Conservation (phyloP, 2,888 invertebrate genomes). For the Nephrocerus scutellatus region DNA sequence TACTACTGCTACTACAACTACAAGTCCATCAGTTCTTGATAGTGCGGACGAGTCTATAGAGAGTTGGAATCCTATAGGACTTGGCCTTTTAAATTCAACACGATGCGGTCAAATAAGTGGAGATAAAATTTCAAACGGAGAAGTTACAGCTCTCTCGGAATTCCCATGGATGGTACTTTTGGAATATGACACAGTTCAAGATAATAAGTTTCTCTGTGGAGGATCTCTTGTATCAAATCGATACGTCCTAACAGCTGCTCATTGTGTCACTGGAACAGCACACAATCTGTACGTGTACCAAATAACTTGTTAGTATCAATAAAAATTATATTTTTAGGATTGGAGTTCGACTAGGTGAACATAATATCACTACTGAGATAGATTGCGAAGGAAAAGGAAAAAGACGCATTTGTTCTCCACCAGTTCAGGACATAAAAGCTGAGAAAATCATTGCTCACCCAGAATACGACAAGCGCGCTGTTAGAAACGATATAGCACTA, state of each 20-base stretch:
- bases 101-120: slow-evolving; percentile 52
- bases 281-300: no score
- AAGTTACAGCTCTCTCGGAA: slow-evolving; percentile 54
- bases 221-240: slow-evolving; percentile 26
- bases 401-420: slow-evolving; percentile 38
- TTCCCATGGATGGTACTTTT: slow-evolving; percentile 69
- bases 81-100: slow-evolving; percentile 12
- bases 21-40: no score
- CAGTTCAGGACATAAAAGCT: slow-evolving; percentile 42
- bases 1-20: no score
- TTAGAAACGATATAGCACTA: slow-evolving; percentile 56
- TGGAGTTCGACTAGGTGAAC: slow-evolving; percentile 47
- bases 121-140: slow-evolving; percentile 55
- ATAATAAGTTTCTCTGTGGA: slow-evolving; percentile 35
- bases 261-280: slow-evolving; percentile 21
- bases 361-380: slow-evolving; percentile 31
- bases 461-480: slow-evolving; percentile 43
- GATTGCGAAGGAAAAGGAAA: slow-evolving; percentile 36
- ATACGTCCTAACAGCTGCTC: slow-evolving; percentile 30
- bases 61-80: slow-evolving; percentile 18
- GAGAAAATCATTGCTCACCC: slow-evolving; percentile 49
- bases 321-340: slow-evolving; percentile 26
- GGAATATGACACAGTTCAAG: slow-evolving; percentile 47
- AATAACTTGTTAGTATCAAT: slow-evolving; percentile 17
- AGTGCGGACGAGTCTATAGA: no score